Conservation (phyloP, 1,140 invertebrate genomes). For the Brachionus sp. region DNA sequence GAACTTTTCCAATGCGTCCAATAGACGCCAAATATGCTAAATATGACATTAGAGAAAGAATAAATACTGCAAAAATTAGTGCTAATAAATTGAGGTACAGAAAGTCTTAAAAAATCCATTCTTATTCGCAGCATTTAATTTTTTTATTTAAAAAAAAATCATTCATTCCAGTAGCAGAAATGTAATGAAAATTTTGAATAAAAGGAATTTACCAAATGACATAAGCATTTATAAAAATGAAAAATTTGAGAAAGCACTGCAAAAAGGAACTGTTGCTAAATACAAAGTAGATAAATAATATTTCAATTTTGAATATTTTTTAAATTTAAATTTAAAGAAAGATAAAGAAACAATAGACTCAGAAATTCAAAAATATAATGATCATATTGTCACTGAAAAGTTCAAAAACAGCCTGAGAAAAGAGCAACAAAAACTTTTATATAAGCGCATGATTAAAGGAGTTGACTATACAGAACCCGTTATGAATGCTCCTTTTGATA, state of each 20-base stretch:
- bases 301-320: neutral
- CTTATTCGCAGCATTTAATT: neutral
- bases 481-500: slow-evolving; percentile 55
- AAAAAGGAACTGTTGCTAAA: neutral
- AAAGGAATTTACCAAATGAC: neutral
- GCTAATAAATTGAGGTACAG: slow-evolving; percentile 43
- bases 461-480: slow-evolving; percentile 54
- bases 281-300: neutral
- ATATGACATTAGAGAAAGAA: slow-evolving; percentile 34
- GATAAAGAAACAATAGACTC: slow-evolving; percentile 3
- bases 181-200: slow-evolving; percentile 40
- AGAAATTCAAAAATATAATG: slow-evolving; percentile 43
- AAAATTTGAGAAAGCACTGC: slow-evolving; percentile 22
- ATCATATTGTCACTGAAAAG: neutral
- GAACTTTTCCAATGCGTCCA: slow-evolving; percentile 20
- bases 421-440: slow-evolving; percentile 2
- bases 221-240: slow-evolving; percentile 38
- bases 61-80: slow-evolving; percentile 34
- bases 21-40: slow-evolving; percentile 31
- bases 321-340: neutral
- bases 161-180: neutral
- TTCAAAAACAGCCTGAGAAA: neutral
- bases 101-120: neutral
- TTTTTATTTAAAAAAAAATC: slow-evolving; percentile 24
- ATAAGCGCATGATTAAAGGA: slow-evolving; percentile 43